Conservation (phyloP, 1,140 invertebrate species). For the Papilio glaucus region DNA sequence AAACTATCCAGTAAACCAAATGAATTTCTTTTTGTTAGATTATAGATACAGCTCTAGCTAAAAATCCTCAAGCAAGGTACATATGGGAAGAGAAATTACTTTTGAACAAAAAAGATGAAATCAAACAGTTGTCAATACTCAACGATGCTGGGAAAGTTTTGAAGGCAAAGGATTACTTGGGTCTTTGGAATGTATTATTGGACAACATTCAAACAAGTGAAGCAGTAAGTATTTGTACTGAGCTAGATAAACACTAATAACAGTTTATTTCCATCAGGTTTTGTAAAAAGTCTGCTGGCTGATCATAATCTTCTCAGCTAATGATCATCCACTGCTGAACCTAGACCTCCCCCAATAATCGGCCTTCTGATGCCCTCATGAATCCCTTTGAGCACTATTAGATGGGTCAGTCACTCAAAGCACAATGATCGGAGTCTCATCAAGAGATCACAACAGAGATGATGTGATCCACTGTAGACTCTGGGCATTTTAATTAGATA, state of each 20-base stretch:
- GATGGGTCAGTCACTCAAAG: no score
- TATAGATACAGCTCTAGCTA: slow-evolving; percentile 57
- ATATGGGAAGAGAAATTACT: slow-evolving; percentile 71
- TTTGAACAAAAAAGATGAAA: slow-evolving; percentile 62
- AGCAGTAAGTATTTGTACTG: slow-evolving; percentile 57
- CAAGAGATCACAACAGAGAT: no score
- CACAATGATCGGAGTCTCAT: no score
- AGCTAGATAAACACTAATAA: not conserved
- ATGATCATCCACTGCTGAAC: no score
- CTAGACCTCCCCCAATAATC: no score
- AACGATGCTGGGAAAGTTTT: slow-evolving; percentile 66
- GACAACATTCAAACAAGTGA: slow-evolving; percentile 64
- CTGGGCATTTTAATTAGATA: no score
- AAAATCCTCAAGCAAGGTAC: slow-evolving; percentile 56
- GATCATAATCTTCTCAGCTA: no score
- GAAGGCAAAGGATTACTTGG: slow-evolving; percentile 58
- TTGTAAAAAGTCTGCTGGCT: no score
- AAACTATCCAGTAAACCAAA: not conserved
- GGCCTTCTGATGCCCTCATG: no score
- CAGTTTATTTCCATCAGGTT: no score
- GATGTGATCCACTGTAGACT: no score
- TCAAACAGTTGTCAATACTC: slow-evolving; percentile 58
- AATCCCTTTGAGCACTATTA: no score
- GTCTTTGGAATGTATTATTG: slow-evolving; percentile 66
- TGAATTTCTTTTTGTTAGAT: slow-evolving; percentile 54